Conservation (phyloP, 2,888 invertebrate genomes). For the Scaptomyza reducta region DNA sequence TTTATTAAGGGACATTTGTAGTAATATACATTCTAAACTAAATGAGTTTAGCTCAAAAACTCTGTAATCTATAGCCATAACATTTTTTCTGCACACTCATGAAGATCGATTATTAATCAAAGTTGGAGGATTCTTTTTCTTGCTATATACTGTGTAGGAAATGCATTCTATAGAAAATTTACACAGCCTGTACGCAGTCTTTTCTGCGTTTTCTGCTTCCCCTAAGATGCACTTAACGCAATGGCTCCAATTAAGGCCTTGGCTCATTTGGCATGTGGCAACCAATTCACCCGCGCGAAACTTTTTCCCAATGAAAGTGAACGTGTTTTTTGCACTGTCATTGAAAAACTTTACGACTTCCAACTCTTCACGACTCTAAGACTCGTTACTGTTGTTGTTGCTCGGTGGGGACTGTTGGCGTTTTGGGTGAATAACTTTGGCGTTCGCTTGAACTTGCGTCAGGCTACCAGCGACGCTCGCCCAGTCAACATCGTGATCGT, state of each 20-base stretch:
- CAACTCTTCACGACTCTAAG: constrained; percentile 11
- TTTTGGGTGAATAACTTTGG: constrained; percentile 76
- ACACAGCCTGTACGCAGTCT: too few species aligned
- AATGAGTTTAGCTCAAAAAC: too few species aligned
- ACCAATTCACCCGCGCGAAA: constrained; percentile 50
- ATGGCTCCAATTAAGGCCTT: constrained; percentile 41
- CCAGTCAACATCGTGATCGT: constrained; percentile 63
- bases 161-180: constrained; percentile 1
- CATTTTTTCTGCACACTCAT: too few species aligned
- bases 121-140: too few species aligned
- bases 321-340: constrained; percentile 61
- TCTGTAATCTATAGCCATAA: too few species aligned
- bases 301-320: constrained; percentile 77
- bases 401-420: constrained; percentile 27
- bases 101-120: too few species aligned
- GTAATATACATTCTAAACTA: too few species aligned
- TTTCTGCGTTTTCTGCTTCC: background rate
- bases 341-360: constrained; percentile 21
- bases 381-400: constrained; percentile 18
- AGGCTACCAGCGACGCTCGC: constrained; percentile 67
- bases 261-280: constrained; percentile 14
- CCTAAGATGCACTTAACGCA: constrained; percentile 7
- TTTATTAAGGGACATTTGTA: too few species aligned
- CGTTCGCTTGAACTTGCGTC: constrained; percentile 66
- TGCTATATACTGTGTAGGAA: constrained; percentile 10